Evolutionary conservation across 35 echinoderm and acorn worm species (phyloP).

Genomic region (Chiridota heheva): DNA sequence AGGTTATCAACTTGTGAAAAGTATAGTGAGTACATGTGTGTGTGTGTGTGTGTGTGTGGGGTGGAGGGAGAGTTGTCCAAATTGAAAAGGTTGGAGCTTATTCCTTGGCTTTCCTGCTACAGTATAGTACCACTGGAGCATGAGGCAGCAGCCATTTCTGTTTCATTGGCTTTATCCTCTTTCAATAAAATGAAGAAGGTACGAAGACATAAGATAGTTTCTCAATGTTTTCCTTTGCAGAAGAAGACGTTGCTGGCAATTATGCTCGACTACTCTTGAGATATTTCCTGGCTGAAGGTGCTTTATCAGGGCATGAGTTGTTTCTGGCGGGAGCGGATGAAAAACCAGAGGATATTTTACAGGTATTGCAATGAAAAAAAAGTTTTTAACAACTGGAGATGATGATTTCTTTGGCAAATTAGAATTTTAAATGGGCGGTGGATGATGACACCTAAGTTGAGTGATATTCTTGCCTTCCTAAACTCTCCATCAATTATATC

Average conservation of each 20-base stretch:
- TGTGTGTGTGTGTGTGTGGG: not conserved
- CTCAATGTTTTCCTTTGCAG: slow-evolving; percentile 42
- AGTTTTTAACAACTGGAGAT: no score
- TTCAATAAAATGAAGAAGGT: not conserved
- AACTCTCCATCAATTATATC: no score
- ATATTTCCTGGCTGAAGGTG: slow-evolving; percentile 91
- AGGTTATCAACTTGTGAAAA: no score
- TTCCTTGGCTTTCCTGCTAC: not conserved
- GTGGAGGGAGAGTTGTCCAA: not conserved
- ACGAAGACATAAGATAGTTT: not conserved
- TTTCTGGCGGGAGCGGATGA: slow-evolving; percentile 68
- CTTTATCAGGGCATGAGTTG: slow-evolving; percentile 72
- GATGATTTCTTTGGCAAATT: no score
- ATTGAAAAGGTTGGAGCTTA: not conserved
- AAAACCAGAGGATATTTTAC: slow-evolving; percentile 66
- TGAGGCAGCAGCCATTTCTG: not conserved
- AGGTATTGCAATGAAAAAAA: slow-evolving; percentile 48
- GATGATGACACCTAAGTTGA: no score
- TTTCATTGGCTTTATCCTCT: not conserved
- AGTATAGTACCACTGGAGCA: not conserved
- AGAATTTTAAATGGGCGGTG: no score
- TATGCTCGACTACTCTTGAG: slow-evolving; percentile 76
- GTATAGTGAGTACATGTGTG: no score
- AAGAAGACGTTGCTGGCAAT: slow-evolving; percentile 77
- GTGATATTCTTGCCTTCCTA: no score